phyloP scores from a whole-genome alignment of 2,113 vertebrate genomes.

The Peromyscus maniculatus region DNA sequence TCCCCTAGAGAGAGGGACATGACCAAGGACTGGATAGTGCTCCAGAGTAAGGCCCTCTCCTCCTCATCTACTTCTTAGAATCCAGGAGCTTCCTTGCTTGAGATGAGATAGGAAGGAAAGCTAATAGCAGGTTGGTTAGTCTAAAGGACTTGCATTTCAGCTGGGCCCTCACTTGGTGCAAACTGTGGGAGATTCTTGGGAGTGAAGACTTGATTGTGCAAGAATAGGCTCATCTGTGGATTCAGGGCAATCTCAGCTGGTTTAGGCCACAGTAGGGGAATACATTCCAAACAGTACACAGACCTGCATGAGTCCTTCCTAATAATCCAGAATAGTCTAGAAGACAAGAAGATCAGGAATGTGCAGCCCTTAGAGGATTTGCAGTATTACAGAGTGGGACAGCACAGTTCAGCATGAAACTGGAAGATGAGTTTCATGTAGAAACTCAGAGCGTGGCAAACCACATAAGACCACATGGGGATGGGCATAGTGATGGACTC shows the following conservation, averaged over 20 bases:
- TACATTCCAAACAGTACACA: not conserved
- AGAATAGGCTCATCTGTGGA: not conserved
- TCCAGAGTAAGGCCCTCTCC: too few species aligned
- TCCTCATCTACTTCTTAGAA: not conserved
- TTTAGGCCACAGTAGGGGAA: too few species aligned
- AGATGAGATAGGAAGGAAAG: not conserved
- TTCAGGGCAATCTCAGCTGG: too few species aligned
- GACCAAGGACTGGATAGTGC: not conserved
- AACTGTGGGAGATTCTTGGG: not conserved
- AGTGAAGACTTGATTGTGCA: too few species aligned
- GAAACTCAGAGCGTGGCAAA: not conserved
- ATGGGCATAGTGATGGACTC: too few species aligned
- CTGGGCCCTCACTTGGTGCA: not conserved
- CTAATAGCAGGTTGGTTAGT: not conserved
- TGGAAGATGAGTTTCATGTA: too few species aligned
- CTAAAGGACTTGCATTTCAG: not conserved
- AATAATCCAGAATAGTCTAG: not conserved
- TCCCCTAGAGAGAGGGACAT: not conserved
- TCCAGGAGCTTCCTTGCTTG: not conserved
- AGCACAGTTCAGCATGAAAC: not conserved
- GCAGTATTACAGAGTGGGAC: not conserved
- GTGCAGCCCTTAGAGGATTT: not conserved
- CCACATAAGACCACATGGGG: not conserved
- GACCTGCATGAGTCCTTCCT: not conserved
- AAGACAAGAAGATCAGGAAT: not conserved